Evolutionary conservation across 2,113 vertebrate genomes (phyloP).

Genomic region (Rhea americana): DNA sequence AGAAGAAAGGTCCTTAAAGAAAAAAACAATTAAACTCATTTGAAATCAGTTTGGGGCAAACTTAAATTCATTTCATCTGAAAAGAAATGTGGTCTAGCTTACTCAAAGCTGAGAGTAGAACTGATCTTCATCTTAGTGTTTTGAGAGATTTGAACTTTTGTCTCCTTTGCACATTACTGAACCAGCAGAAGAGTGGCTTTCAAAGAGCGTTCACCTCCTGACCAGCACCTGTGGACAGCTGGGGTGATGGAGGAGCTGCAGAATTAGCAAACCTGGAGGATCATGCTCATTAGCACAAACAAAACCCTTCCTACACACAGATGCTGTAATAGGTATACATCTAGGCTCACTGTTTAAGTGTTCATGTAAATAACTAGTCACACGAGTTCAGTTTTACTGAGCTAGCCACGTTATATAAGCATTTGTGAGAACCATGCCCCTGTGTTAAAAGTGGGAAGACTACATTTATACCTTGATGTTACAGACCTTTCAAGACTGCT

Average conservation of each 20-base stretch:
- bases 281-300: background rate
- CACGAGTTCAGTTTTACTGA: background rate
- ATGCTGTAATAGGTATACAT: background rate
- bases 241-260: background rate
- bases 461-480: background rate
- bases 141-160: background rate
- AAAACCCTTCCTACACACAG: background rate
- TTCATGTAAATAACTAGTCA: background rate
- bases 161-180: fast-evolving
- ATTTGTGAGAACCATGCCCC: background rate
- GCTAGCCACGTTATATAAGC: fast-evolving
- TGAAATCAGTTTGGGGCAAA: background rate
- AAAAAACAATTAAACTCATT: background rate
- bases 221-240: background rate
- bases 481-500: background rate
- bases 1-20: background rate
- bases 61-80: background rate
- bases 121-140: background rate
- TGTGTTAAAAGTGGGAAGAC: background rate
- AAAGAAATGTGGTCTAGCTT: background rate
- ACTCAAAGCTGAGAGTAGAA: background rate
- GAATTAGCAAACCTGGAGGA: background rate
- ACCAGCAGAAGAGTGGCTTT: background rate
- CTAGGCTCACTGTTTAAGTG: background rate
- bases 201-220: background rate